Evolutionary conservation across 2,113 vertebrate species (phyloP).

Genomic region (Leuciscus idus): DNA sequence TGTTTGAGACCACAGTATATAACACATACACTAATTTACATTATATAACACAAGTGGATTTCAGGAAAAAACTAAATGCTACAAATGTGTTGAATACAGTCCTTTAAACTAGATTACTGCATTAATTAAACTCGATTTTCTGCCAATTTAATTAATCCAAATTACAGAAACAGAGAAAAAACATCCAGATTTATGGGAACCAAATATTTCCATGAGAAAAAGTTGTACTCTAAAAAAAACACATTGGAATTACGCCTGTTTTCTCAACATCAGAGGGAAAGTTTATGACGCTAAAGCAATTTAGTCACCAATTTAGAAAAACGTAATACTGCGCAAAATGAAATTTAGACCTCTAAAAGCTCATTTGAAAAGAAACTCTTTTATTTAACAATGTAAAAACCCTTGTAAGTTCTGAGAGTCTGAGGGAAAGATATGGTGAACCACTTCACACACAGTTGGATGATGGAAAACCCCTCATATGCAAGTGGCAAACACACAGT

Average conservation of each 20-base stretch:
- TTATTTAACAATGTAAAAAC: background rate
- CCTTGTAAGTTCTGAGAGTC: background rate
- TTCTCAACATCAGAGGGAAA: too few species aligned
- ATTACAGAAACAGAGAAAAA: background rate
- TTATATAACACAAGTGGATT: too few species aligned
- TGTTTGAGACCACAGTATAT: too few species aligned
- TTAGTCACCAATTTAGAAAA: background rate
- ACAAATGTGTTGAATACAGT: too few species aligned
- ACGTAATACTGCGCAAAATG: background rate
- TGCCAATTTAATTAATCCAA: too few species aligned
- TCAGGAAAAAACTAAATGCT: too few species aligned
- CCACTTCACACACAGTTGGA: background rate
- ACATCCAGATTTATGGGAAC: background rate
- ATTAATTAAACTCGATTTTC: background rate
- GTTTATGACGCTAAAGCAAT: background rate
- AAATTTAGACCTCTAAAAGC: background rate
- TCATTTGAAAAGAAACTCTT: conserved; percentile 1
- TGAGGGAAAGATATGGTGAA: background rate
- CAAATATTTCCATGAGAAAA: background rate
- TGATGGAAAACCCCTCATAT: conserved; percentile 22
- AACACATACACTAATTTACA: too few species aligned
- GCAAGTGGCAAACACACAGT: background rate
- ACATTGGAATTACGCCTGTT: background rate
- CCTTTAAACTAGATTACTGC: too few species aligned
- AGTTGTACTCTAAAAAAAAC: background rate